Percentiles rank a stretch among this genome's conserved stretches.
phyloP scores from a whole-genome alignment of 1,140 invertebrate genomes.

The Sarcophaga bullata region DNA sequence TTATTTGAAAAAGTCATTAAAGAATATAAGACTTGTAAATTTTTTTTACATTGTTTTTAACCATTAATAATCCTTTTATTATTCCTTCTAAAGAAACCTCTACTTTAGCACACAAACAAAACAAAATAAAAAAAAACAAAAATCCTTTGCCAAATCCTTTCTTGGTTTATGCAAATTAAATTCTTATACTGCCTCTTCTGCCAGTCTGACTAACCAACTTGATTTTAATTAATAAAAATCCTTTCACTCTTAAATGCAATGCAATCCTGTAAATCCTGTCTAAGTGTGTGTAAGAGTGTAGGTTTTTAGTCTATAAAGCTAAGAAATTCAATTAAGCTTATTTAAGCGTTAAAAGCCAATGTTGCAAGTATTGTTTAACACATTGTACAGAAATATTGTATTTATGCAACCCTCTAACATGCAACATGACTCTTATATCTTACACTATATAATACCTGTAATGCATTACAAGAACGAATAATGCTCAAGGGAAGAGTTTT shows the following conservation, averaged over 20 bases:
- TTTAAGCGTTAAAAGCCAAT: constrained; percentile 66
- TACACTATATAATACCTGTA: constrained; percentile 2
- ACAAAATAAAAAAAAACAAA: too few species aligned
- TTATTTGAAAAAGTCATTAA: too few species aligned
- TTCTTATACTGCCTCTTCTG: neutral
- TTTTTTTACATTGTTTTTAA: too few species aligned
- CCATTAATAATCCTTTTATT: too few species aligned
- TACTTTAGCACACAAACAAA: too few species aligned
- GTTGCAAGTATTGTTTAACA: constrained; percentile 47
- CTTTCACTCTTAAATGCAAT: neutral
- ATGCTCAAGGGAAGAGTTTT: neutral
- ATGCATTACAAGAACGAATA: neutral
- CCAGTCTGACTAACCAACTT: neutral
- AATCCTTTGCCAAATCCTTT: neutral
- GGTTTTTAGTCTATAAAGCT: neutral
- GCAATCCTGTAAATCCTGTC: neutral
- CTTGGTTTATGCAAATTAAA: constrained; percentile 5
- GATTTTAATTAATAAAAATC: neutral
- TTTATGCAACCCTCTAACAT: constrained; percentile 6
- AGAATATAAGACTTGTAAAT: too few species aligned
- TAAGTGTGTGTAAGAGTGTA: neutral
- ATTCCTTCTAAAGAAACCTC: too few species aligned
- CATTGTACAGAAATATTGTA: neutral
- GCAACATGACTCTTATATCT: constrained; percentile 14
- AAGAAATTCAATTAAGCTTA: constrained; percentile 65